These are phyloP conservation scores for Notodonta dromedarius DNA, from an alignment of 2,888 invertebrate species.

Conservation along the genomic window DNA sequence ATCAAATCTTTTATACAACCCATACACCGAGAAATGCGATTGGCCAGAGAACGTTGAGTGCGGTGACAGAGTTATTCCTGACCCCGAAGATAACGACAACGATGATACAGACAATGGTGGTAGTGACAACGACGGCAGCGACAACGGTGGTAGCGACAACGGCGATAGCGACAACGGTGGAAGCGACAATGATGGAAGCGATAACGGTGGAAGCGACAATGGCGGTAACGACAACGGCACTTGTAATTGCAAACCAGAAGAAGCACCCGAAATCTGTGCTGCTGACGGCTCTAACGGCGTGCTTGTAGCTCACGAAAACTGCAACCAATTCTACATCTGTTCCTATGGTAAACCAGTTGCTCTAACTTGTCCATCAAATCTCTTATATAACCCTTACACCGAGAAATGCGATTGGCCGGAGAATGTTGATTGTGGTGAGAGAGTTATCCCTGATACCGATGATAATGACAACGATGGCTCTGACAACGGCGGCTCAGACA, in stretches of 20 bases:
- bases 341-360: conserved; percentile 40
- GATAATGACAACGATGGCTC: conserved; percentile 16
- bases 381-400: conserved; percentile 45
- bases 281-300: conserved; percentile 40
- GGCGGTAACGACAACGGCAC: conserved; percentile 16
- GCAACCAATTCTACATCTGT: conserved; percentile 55
- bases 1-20: conserved; percentile 43
- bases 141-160: conserved; percentile 9
- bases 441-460: conserved; percentile 32
- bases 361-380: conserved; percentile 32
- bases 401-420: conserved; percentile 52
- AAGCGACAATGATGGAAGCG: conserved; percentile 9
- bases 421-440: conserved; percentile 50
- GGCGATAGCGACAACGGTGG: conserved; percentile 12
- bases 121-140: conserved; percentile 6
- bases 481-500: conserved; percentile 7
- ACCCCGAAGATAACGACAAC: conserved; percentile 16
- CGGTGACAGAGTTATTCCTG: conserved; percentile 42
- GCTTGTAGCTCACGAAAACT: conserved; percentile 51
- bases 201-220: conserved; percentile 13
- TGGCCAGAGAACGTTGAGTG: conserved; percentile 53
- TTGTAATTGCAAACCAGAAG: conserved; percentile 44
- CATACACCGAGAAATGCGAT: conserved; percentile 44
- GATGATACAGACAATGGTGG: conserved; percentile 11
- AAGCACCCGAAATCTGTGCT: conserved; percentile 50